phyloP scores from a whole-genome alignment of 2,888 invertebrate genomes.

The Nomada hirtipes region DNA sequence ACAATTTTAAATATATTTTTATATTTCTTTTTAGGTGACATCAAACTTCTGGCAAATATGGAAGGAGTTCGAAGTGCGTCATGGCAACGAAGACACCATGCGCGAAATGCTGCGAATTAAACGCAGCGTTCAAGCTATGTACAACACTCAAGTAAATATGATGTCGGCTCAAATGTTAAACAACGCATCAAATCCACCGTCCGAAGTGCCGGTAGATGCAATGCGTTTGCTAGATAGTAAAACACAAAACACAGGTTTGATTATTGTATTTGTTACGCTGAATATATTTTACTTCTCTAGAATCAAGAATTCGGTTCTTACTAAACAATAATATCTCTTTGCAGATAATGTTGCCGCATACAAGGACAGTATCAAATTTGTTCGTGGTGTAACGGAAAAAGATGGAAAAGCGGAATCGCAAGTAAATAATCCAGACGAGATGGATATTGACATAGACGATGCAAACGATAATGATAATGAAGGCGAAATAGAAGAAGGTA shows the following conservation, averaged over 20 bases:
- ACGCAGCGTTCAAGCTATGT: constrained; percentile 98
- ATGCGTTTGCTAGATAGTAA: constrained; percentile 95
- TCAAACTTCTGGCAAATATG: constrained; percentile 99
- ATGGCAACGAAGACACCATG: constrained; percentile 99
- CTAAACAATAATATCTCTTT: constrained; percentile 21
- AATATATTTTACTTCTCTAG: constrained; percentile 9
- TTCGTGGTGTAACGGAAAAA: constrained; percentile 94
- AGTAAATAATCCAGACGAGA: constrained; percentile 94
- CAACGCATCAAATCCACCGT: constrained; percentile 89
- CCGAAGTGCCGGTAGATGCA: constrained; percentile 91
- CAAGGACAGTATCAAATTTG: constrained; percentile 91
- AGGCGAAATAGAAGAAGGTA: constrained; percentile 85
- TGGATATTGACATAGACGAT: constrained; percentile 91
- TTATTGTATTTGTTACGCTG: not conserved
- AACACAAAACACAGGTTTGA: constrained; percentile 82
- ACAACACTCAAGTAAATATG: constrained; percentile 99
- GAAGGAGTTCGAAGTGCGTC: constrained; percentile 99
- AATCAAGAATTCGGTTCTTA: constrained; percentile 9
- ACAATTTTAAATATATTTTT: not conserved
- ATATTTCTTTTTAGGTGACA: constrained; percentile 86
- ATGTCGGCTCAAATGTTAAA: constrained; percentile 99
- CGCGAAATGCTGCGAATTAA: constrained; percentile 99
- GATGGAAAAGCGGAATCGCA: constrained; percentile 87
- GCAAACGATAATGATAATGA: constrained; percentile 88
- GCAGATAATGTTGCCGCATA: constrained; percentile 70